A percentile compares a stretch with the other conserved stretches of the same genome.
Evolutionary conservation across 2,797 vertebrate species (phyloP).

Genomic region (Protosalanx chinensis): DNA sequence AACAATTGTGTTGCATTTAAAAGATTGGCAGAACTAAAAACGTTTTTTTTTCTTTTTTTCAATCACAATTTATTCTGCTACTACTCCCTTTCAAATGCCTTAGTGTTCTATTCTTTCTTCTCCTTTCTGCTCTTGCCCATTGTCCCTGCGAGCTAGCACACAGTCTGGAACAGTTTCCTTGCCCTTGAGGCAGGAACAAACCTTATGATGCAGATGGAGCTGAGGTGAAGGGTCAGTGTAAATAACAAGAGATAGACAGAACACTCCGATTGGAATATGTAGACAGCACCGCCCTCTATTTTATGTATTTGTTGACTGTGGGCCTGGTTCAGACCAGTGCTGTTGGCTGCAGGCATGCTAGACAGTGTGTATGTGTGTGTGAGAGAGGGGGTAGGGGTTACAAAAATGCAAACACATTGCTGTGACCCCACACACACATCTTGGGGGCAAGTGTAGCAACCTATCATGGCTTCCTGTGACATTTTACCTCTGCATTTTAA

Average conservation of each 20-base stretch:
- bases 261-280: conserved; percentile 56
- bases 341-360: conserved; percentile 68
- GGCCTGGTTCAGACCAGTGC: conserved; percentile 33
- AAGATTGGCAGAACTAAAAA: conserved; percentile 21
- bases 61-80: conserved; percentile 13
- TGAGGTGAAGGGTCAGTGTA: conserved; percentile 33
- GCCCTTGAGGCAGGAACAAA: conserved; percentile 50
- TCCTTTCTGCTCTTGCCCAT: conserved; percentile 14
- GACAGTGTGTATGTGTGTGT: conserved; percentile 24
- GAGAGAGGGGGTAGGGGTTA: conserved; percentile 60
- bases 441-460: conserved; percentile 72
- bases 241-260: conserved; percentile 61
- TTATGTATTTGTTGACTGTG: conserved; percentile 17
- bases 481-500: conserved; percentile 68
- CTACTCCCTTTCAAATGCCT: conserved; percentile 26
- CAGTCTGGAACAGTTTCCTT: conserved; percentile 20
- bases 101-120: conserved; percentile 42
- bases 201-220: conserved; percentile 54
- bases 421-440: conserved; percentile 71
- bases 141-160: conserved; percentile 49
- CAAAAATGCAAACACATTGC: conserved; percentile 74
- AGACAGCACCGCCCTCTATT: conserved; percentile 31
- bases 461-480: conserved; percentile 62
- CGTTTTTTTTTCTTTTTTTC: background rate
- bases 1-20: conserved; percentile 28